Evolutionary conservation across 2,113 vertebrate genomes (phyloP).

Genomic region (Crotalus viridis): DNA sequence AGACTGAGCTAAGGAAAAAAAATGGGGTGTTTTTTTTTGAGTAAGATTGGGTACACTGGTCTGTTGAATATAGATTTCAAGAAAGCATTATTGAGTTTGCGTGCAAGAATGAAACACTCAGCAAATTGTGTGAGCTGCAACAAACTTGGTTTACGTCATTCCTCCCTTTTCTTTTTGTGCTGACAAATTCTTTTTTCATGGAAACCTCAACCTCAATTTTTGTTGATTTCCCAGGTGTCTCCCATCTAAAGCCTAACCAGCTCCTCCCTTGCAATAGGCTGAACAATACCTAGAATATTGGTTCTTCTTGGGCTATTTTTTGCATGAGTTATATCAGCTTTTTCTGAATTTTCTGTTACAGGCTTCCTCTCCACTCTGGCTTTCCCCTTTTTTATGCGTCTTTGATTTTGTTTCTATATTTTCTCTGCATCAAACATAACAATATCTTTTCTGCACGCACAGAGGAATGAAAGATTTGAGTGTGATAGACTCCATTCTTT

Average conservation of each 20-base stretch:
- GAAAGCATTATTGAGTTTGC: not conserved
- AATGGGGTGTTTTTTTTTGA: not conserved
- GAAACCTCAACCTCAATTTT: not conserved
- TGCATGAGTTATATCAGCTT: not conserved
- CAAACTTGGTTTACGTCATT: not conserved
- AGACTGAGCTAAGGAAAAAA: not conserved
- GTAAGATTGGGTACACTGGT: not conserved
- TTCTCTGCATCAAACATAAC: not conserved
- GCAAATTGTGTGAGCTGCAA: not conserved
- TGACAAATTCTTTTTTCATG: slow-evolving; percentile 11
- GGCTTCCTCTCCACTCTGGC: not conserved
- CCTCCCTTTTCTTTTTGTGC: not conserved
- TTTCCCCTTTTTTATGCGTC: not conserved
- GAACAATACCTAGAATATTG: not conserved
- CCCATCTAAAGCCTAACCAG: not conserved
- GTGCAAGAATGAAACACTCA: not conserved
- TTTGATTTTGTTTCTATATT: not conserved
- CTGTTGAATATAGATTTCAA: not conserved
- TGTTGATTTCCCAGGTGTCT: not conserved
- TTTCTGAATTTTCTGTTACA: not conserved
- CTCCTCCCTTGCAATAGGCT: not conserved
- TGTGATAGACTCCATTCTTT: not conserved
- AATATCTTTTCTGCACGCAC: not conserved
- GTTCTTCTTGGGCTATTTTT: not conserved
- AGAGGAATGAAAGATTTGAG: not conserved